Conservation (phyloP, 2,113 vertebrate species). For the Laticauda colubrina region DNA sequence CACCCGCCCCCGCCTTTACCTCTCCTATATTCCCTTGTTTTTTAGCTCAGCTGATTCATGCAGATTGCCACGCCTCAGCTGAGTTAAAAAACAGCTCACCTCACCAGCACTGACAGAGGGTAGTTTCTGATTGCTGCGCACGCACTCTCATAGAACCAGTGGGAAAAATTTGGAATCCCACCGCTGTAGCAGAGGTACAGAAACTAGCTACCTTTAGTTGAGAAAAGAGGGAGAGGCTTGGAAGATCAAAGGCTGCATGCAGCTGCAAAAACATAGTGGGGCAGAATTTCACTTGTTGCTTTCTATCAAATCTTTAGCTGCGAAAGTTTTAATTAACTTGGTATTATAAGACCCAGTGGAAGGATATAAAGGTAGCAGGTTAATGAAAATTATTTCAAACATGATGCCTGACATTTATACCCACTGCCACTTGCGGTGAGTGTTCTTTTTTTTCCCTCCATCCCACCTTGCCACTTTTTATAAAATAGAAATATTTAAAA, state of each 20-base stretch:
- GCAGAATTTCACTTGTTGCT: not conserved
- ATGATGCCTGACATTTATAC: not conserved
- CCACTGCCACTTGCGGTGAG: fast-evolving
- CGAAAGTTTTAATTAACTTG: not conserved
- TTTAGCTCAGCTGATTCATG: no score
- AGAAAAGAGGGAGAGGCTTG: not conserved
- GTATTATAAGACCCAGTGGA: not conserved
- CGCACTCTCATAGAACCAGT: no score
- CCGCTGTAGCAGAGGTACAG: not conserved
- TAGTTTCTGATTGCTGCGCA: no score
- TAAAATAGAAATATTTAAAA: not conserved
- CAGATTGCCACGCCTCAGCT: no score
- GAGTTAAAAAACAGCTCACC: no score
- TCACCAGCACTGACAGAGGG: no score
- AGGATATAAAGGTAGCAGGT: not conserved
- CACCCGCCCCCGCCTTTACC: no score
- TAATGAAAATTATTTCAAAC: not conserved
- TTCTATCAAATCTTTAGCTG: not conserved
- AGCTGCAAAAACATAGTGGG: not conserved
- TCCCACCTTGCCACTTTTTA: not conserved
- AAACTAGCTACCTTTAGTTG: not conserved
- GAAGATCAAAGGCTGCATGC: not conserved
- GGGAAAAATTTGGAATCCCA: no score
- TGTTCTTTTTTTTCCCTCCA: not conserved
- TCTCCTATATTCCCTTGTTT: no score